Base-by-base conservation (phyloP, 2,113 vertebrate genomes). In the Elephantulus edwardii region DNA sequence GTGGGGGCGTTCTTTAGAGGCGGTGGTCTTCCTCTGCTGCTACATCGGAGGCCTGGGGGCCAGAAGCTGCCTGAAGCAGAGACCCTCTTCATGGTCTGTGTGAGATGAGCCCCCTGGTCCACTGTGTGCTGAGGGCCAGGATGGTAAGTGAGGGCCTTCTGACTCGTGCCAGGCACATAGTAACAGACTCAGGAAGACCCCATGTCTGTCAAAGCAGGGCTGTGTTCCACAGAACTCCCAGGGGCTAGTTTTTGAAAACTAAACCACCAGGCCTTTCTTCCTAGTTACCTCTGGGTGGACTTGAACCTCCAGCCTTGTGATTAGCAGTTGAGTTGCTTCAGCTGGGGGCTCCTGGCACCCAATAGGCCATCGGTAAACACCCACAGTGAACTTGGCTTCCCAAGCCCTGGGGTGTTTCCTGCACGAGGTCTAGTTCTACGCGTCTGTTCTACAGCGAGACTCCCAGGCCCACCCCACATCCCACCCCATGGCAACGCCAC, bases 31-130 rank as follows among this genome's bases (percentile, higher is more conserved):
- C n/a, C 58, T n/a, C 40, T 1, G 6, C 35, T 1, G 6, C 11
- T 5, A 9, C 28, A 5, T 1, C 0, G 1, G 76, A 26, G 28
- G 8, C 7, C 9, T 12, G 35, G 44, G 50, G 17, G 7, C 40
- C 62, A 11, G 40, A 50, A 7, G 30, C 58, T 9, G 17, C 44
- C 48, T 17, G 84, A 72, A 60, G 14, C 20, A 0, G 38, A 68
- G 75, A 42, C 40, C 14, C 6, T 22, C 0, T 33, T 62, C 22
- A 1, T 8, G 0, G n/a, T n/a, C 3, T 0, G 9, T 0, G 2
- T 0, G 16, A 54, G 66, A 48, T 60, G n/a, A 8, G 26, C 20
- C 35, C 42, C 8, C 6, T 13, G 42, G 50, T 0, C 1, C 28
- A 17, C 19, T n/a, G n/a, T 8, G 64, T 71, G 30, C 35, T 0